Percentiles rank a stretch among this genome's conserved stretches.
These are phyloP conservation scores for Mimumesa dahlbomi DNA, from an alignment of 2,888 invertebrate species.

Conservation along the genomic window DNA sequence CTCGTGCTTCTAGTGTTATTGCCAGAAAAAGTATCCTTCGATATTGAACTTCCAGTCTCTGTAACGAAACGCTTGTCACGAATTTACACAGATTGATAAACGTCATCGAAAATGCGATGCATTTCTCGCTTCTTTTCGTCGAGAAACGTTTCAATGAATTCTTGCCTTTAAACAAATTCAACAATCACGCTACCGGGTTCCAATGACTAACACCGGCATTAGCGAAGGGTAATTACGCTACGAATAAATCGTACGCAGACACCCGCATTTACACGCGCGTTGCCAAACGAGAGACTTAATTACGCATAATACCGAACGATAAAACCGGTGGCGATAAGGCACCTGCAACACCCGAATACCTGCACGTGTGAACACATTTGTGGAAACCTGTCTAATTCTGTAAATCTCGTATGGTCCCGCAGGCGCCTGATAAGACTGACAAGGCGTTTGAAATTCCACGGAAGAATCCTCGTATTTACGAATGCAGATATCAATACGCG, in stretches of 20 bases:
- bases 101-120: no score
- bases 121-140: no score
- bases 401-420: constrained; percentile 13
- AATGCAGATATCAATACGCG: background rate
- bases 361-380: constrained; percentile 5
- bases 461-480: background rate
- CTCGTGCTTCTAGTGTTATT: no score
- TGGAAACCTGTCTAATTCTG: constrained; percentile 21
- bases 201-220: no score
- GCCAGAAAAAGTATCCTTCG: no score
- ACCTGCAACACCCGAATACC: background rate
- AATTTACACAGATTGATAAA: no score
- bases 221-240: no score
- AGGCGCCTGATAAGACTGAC: constrained; percentile 28
- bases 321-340: constrained; percentile 14
- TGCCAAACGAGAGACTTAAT: constrained; percentile 1
- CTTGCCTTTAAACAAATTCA: no score
- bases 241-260: background rate
- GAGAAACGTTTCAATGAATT: no score
- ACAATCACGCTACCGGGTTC: no score
- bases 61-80: no score
- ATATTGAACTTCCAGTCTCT: no score
- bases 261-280: background rate
- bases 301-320: background rate
- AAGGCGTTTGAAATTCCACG: constrained; percentile 3